These are phyloP conservation scores for Lysandra coridon DNA, from an alignment of 2,888 invertebrate species.

Conservation along the genomic window DNA sequence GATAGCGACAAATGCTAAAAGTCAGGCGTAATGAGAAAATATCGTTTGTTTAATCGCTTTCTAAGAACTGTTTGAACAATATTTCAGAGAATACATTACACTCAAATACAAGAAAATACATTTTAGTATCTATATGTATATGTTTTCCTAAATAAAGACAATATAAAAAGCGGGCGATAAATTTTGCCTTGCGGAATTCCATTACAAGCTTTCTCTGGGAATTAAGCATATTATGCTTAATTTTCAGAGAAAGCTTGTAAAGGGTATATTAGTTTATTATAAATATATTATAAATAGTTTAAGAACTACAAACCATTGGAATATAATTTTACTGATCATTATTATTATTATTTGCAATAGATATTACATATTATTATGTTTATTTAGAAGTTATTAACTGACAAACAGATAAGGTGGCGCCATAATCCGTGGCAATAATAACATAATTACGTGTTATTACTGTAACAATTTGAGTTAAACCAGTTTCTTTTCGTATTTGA, in stretches of 20 bases:
- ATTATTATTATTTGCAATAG: background rate
- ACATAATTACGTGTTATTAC: background rate
- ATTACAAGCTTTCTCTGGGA: background rate
- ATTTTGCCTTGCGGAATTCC: background rate
- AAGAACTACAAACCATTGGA: no score
- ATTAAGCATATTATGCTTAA: no score
- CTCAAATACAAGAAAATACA: background rate
- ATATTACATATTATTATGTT: background rate
- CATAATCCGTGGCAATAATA: background rate
- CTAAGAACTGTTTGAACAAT: background rate
- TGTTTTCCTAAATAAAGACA: background rate
- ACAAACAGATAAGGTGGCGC: slow-evolving; percentile 1
- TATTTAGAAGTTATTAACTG: background rate
- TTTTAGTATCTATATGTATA: no score
- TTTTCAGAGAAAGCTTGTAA: no score
- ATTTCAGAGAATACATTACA: background rate
- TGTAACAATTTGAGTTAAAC: background rate
- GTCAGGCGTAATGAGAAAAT: background rate
- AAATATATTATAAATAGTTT: no score
- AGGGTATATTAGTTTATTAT: no score
- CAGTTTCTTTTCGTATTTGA: background rate
- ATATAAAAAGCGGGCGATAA: no score
- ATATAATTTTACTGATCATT: no score
- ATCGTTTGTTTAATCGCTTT: background rate
- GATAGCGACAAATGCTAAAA: slow-evolving; percentile 19